Evolutionary conservation across 2,797 vertebrate genomes (phyloP), one percentile per base, ranked within the genome.

Genomic region (Micropoecilia bifurca): DNA sequence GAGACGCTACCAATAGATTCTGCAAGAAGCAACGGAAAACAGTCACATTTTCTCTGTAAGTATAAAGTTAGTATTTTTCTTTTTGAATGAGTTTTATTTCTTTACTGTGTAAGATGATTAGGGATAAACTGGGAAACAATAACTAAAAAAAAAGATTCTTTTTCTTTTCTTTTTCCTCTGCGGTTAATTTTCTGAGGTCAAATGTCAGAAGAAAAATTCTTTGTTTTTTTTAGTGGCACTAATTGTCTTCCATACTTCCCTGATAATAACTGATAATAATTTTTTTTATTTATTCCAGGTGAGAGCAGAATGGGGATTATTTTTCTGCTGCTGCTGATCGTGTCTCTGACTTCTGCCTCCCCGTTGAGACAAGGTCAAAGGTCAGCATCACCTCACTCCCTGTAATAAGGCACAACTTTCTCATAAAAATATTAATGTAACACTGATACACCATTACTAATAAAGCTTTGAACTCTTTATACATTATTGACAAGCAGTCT

Each of bases 221-320:
- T 50, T 50, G 1, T 22, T 2, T 48, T 30, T 4, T 55, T 55
- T 55, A 10, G 0, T 22, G 48, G 6, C 20, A 5, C 48, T 50
- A 50, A 50, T 50, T 50, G 18, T 50, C 48, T 50, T 50, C 20
- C 48, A 6, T 50, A 39, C 1, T 25, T 47, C 45, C 18, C 13
- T 4, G 14, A 75, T 75, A 14, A 3, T 71, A 45, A 4, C 16
- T 80, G 12, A 50, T 53, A 20, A 81, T 30, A 18, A 39, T 13
- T 22, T 80, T 14, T 77, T 47, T 63, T 7, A 8, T 43, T 71
- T 9, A 12, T 53, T 50, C 73, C 80, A 96, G 95, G 90, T 53
- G 73, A 74, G 20, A 78, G 55, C 83, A 89, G 93, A 88, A 95
- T 96, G 94, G 91, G 92, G 90, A 92, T 94, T 90, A 88, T 86